Conservation (phyloP, 2,797 vertebrate genomes). For the Ibycter americanus region DNA sequence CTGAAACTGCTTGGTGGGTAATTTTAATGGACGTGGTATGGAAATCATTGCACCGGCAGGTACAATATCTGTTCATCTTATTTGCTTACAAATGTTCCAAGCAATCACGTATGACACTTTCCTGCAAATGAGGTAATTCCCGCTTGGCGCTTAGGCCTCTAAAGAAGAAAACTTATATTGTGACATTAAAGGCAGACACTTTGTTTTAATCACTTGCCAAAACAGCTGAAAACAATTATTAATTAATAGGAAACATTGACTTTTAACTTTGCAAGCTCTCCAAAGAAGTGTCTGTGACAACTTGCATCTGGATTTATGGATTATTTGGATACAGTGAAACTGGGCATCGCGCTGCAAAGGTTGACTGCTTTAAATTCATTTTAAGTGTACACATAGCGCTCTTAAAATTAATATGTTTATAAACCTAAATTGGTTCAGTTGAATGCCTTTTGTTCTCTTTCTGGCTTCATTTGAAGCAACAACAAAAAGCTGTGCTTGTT, state of each 20-base stretch:
- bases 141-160: constrained; percentile 27
- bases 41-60: background rate
- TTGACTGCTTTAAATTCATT: constrained; percentile 63
- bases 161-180: constrained; percentile 66
- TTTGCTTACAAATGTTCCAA: background rate
- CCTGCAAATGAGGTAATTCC: constrained; percentile 52
- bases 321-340: constrained; percentile 67
- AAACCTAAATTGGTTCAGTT: constrained; percentile 69
- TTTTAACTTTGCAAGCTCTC: constrained; percentile 77
- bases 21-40: background rate
- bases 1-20: background rate
- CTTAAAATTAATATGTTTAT: constrained; percentile 70
- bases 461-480: constrained; percentile 71
- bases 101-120: constrained; percentile 31
- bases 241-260: constrained; percentile 91
- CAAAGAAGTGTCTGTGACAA: constrained; percentile 74
- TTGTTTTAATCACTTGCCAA: constrained; percentile 83
- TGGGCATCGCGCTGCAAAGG: constrained; percentile 63
- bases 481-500: constrained; percentile 70
- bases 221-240: constrained; percentile 93
- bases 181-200: constrained; percentile 77
- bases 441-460: constrained; percentile 69
- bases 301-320: constrained; percentile 78
- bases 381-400: constrained; percentile 66
- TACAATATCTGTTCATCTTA: background rate